These are phyloP conservation scores for Eulemur rubriventer DNA, from an alignment of 2,797 vertebrate species.

Conservation along the genomic window DNA sequence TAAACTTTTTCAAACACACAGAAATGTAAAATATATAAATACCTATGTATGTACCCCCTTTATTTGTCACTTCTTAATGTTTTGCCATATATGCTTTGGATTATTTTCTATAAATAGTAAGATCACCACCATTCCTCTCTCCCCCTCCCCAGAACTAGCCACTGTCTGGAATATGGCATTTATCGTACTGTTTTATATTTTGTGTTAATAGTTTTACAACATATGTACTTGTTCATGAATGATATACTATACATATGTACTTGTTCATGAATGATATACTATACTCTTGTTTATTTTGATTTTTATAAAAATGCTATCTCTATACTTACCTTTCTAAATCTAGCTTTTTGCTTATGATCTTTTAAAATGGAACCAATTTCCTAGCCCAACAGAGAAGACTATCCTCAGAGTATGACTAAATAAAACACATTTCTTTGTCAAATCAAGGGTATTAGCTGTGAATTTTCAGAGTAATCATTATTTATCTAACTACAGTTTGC, in stretches of 20 bases:
- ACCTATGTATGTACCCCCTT: not conserved
- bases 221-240: not conserved
- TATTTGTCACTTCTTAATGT: not conserved
- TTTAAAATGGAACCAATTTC: not conserved
- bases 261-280: not conserved
- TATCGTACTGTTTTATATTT: not conserved
- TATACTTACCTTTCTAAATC: not conserved
- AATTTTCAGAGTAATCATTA: conserved; percentile 18
- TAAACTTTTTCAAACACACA: not conserved
- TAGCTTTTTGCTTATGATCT: not conserved
- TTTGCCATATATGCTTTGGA: not conserved
- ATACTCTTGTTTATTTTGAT: not conserved
- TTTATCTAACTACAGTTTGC: not conserved
- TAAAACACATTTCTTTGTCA: not conserved
- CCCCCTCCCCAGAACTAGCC: not conserved
- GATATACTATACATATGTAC: not conserved
- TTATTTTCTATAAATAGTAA: conserved; percentile 10
- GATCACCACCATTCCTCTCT: not conserved
- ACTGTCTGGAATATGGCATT: not conserved
- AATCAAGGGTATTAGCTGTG: not conserved
- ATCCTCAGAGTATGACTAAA: not conserved
- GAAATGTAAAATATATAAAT: not conserved
- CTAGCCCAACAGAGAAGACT: not conserved
- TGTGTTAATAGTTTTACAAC: not conserved
- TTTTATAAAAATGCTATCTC: conserved; percentile 9